These are phyloP conservation scores for Drosophila pegasa DNA, from an alignment of 2,888 invertebrate genomes.

Conservation along the genomic window DNA sequence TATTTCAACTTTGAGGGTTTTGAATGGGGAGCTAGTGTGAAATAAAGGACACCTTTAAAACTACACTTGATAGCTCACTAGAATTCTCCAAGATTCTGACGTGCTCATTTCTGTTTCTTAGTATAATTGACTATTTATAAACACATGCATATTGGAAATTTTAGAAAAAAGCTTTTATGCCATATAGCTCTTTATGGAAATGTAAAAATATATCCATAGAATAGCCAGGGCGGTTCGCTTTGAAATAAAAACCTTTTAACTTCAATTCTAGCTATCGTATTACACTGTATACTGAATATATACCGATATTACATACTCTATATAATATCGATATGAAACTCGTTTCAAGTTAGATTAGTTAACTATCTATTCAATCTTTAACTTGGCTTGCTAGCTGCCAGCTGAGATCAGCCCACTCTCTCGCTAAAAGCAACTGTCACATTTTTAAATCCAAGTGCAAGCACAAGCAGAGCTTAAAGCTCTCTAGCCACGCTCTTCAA, in stretches of 20 bases:
- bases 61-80: too few species aligned
- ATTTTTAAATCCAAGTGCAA: conserved; percentile 8
- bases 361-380: background rate
- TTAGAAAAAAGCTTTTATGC: background rate
- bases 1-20: background rate
- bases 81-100: too few species aligned
- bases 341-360: too few species aligned
- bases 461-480: conserved; percentile 48
- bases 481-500: conserved; percentile 26
- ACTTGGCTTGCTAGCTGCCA: background rate
- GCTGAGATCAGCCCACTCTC: conserved; percentile 34
- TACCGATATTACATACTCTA: too few species aligned
- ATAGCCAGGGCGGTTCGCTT: background rate
- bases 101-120: background rate
- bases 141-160: background rate
- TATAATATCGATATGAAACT: background rate
- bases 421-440: background rate
- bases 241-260: background rate
- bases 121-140: background rate
- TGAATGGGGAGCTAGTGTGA: background rate
- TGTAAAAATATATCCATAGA: background rate
- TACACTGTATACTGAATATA: background rate
- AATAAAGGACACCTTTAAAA: background rate
- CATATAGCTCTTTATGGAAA: conserved; percentile 4
- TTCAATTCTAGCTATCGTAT: background rate